Base-by-base conservation (phyloP, 92 coral and sea anemone genomes). In the Parazoanthus darwini region DNA sequence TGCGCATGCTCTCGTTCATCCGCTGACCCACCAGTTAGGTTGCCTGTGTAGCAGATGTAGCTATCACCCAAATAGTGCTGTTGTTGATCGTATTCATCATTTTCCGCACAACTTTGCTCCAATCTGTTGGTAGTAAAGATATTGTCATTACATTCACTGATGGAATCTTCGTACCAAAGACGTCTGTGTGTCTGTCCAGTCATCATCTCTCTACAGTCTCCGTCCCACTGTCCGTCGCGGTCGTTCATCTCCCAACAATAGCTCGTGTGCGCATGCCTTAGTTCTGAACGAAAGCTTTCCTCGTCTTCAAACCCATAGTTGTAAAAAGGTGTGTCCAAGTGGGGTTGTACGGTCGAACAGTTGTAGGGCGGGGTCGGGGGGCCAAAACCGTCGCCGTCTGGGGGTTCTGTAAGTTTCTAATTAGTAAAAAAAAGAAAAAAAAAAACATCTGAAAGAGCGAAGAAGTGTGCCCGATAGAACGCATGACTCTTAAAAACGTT, bases 101-200 rank as follows among this genome's bases (percentile, higher is more conserved):
- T 50, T 20, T 22, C 67, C 79, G 1, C 66, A 84, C 43, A 46
- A 44, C 79, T 84, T 84, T 8, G 58, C 77, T 84, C 78, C 78
- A 51, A 84, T 84, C 79, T 84, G 87, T 73, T 71, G 87, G 54
- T 68, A 84, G 79, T 56, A 71, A 84, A 84, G 8, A 84, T 3
- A 84, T 25, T 48, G 78, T 33, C 63, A 43, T 71, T 84, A 84
- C 35, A 68, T 68, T 48, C 44, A 22, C n/a, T 84, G 79, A 70
- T 5, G 67, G 87, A 84, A 37, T 84, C 87, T 25, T 71, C 87
- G 29, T 71, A 84, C 79, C 78, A 70, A 23, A 44, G 78, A 46
- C 59, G 46, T 50, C 67, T 29, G 79, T 84, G 87, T 71, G 67
- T 84, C 78, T 72, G 79, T 80, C 46, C 48, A 16, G 72, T 38